These are phyloP conservation scores for Tiaroga cobitis DNA, from an alignment of 2,797 vertebrate species.

Conservation along the genomic window DNA sequence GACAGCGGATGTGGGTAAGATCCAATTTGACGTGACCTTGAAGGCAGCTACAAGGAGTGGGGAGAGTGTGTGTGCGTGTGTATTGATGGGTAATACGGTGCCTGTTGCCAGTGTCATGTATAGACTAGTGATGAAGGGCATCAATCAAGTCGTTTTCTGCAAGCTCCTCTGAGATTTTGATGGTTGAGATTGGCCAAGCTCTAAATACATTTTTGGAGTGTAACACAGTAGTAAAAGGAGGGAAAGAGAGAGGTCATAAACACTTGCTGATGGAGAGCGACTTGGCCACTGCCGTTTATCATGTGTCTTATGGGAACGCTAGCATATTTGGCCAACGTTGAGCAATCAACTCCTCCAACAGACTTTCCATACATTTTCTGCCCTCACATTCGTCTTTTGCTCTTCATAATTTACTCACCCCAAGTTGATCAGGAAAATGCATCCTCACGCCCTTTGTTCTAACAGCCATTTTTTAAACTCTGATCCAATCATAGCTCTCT, in stretches of 20 bases:
- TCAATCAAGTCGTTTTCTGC: conserved; percentile 7
- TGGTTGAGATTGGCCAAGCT: background rate
- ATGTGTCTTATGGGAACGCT: conserved; percentile 43
- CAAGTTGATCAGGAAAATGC: conserved; percentile 61
- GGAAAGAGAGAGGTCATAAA: conserved; percentile 11
- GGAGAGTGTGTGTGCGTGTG: background rate
- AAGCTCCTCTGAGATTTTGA: conserved; percentile 28
- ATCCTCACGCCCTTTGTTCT: conserved; percentile 68
- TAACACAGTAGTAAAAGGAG: conserved; percentile 8
- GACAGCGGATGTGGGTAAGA: conserved; percentile 81
- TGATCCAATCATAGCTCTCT: conserved; percentile 62
- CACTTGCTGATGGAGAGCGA: conserved; percentile 61
- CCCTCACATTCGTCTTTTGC: conserved; percentile 48
- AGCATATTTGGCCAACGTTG: conserved; percentile 35
- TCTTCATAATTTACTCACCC: conserved; percentile 54
- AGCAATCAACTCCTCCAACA: conserved; percentile 23
- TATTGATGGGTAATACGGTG: conserved; percentile 45
- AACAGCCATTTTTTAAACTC: conserved; percentile 63
- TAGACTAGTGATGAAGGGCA: background rate
- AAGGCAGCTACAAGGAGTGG: conserved; percentile 62
- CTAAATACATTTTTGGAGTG: background rate
- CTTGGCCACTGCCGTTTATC: conserved; percentile 25
- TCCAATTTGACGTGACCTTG: conserved; percentile 90
- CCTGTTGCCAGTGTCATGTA: conserved; percentile 17
- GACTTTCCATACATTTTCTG: conserved; percentile 23